Evolutionary conservation across 2,888 invertebrate genomes (phyloP), one percentile per base, ranked within the genome.

Genomic region (Suillia variegata): DNA sequence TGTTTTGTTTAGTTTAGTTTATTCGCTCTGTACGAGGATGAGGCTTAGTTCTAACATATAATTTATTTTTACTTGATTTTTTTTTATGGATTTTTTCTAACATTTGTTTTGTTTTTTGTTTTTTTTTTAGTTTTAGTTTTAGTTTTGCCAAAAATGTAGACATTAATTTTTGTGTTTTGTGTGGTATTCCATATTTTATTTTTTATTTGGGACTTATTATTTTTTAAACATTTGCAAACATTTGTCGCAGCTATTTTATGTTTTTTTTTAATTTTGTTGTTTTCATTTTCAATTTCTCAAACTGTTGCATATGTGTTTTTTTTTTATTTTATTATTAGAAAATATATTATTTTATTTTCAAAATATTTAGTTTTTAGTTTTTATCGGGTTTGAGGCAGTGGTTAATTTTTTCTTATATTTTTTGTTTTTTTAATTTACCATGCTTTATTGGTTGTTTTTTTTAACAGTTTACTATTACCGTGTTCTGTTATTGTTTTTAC

Each of bases 381-480:
- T 38, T 4, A 26, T 45, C 47, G 18, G n/a, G 45, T 42, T 45
- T 48, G 24, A 1, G 34, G 21, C 47, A 47, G 42, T 54, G 34
- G n/a, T 17, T 50, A 18, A n/a, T n/a, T n/a, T n/a, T n/a, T n/a
- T n/a, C n/a, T n/a, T n/a, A n/a, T n/a, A n/a, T n/a, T n/a, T n/a
- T n/a, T n/a, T n/a, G n/a, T n/a, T 33, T 13, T 10, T 38, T 38
- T 26, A 26, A n/a, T 38, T 38, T 5, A 38, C 38, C 38, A n/a
- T 13, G 38, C 15, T 38, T 49, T 20, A 5, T 49, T 49, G 8
- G 5, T 63, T 63, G 58, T 71, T 68, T 65, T 58, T 64, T 68
- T 68, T 70, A 64, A 67, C 67, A 70, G 69, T 72, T 76, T 70
- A 64, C 65, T 65, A 62, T 65, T 65, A 64, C 64, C 58, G 54